phyloP scores from a whole-genome alignment of 2,888 invertebrate species.

The Heteromurus nitidus region DNA sequence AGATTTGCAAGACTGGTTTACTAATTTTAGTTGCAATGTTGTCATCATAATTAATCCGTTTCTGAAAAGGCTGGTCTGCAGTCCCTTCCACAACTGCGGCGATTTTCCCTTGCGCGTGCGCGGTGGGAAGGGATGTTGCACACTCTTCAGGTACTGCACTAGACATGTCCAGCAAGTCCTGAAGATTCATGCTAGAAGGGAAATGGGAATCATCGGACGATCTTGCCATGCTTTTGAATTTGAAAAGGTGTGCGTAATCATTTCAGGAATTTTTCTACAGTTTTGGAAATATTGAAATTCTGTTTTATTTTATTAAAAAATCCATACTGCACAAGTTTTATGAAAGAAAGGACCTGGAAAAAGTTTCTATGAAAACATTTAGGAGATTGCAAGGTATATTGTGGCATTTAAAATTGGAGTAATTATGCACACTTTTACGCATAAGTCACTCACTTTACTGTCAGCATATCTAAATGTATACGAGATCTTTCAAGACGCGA shows the following conservation, averaged over 20 bases:
- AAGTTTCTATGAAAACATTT: no score
- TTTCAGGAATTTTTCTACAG: no score
- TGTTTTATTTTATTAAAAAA: no score
- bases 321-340: no score
- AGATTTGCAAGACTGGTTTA: constrained; percentile 12
- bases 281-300: no score
- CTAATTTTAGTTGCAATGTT: constrained; percentile 55
- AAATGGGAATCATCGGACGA: constrained; percentile 31
- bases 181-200: constrained; percentile 56
- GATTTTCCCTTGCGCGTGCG: neutral
- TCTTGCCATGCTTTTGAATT: neutral
- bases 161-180: constrained; percentile 54
- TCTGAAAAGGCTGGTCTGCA: neutral
- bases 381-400: no score
- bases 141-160: constrained; percentile 28
- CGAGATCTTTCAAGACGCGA: no score
- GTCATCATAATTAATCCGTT: constrained; percentile 33
- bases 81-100: neutral
- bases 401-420: no score
- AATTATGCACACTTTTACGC: no score
- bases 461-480: no score
- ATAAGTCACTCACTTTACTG: no score
- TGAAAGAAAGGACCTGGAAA: no score
- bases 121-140: constrained; percentile 26
- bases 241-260: neutral